These are phyloP conservation scores for Gallinago jamesoni DNA, from an alignment of 2,113 vertebrate genomes.

Conservation along the genomic window DNA sequence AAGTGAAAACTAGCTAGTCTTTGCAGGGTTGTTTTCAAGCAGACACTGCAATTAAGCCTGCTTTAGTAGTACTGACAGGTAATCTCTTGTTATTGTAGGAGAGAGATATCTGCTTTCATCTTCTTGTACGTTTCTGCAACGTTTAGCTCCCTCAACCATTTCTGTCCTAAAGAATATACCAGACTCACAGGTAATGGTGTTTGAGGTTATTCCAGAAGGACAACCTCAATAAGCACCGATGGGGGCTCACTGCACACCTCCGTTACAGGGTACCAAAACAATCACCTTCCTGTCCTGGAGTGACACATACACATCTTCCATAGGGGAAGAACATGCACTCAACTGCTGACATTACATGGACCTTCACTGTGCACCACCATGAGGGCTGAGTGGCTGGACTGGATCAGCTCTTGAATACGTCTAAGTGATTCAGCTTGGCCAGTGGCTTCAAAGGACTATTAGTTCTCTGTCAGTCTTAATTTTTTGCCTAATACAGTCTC, in stretches of 20 bases:
- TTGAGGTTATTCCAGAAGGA: background rate
- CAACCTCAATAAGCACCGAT: background rate
- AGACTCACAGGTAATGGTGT: background rate
- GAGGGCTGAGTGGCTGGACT: background rate
- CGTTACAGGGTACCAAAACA: background rate
- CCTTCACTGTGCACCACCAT: background rate
- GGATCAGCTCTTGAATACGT: background rate
- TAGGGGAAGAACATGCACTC: rapidly evolving
- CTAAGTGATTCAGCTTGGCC: background rate
- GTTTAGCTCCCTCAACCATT: background rate
- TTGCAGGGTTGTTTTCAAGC: background rate
- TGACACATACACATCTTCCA: background rate
- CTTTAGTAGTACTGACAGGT: background rate
- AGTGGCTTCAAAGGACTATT: background rate
- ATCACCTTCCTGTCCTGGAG: background rate
- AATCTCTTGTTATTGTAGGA: background rate
- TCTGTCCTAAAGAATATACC: background rate
- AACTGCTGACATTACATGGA: background rate
- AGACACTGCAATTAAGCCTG: background rate
- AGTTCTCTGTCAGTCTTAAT: background rate
- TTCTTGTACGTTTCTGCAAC: background rate
- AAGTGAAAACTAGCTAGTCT: background rate
- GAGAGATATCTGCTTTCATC: background rate
- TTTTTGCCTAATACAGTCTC: background rate
- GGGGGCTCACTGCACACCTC: background rate